These are phyloP conservation scores for Synanthedon andrenaeformis DNA, from an alignment of 2,888 invertebrate species.

Conservation along the genomic window DNA sequence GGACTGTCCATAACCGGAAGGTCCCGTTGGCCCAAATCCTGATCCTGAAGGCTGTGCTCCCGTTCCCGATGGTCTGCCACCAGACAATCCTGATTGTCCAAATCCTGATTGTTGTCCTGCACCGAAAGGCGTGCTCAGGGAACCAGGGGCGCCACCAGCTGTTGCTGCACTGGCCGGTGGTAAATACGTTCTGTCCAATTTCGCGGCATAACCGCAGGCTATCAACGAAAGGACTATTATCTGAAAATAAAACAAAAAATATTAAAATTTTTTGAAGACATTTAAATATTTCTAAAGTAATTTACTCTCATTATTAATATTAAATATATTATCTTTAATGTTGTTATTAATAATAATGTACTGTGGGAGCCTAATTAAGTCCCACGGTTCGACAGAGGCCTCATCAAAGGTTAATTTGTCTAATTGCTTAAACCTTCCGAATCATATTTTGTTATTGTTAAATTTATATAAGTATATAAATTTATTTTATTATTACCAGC, in stretches of 20 bases:
- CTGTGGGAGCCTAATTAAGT: too few species aligned
- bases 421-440: too few species aligned
- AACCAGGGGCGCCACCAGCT: constrained; percentile 55
- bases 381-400: too few species aligned
- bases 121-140: constrained; percentile 34
- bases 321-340: background rate
- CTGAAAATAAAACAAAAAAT: constrained; percentile 30
- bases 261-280: background rate
- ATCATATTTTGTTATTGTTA: too few species aligned
- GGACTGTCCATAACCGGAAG: constrained; percentile 4
- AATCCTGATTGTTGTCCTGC: constrained; percentile 5
- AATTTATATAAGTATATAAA: background rate
- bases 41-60: constrained; percentile 2
- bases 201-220: constrained; percentile 53
- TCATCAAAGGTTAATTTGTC: too few species aligned
- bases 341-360: too few species aligned
- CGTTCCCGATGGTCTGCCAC: constrained; percentile 8
- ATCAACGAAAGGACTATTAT: constrained; percentile 46
- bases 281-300: background rate
- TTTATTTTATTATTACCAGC: constrained; percentile 38
- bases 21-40: constrained; percentile 4
- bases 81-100: constrained; percentile 7
- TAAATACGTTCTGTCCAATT: constrained; percentile 55
- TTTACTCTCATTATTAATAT: background rate
- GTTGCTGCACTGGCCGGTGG: constrained; percentile 50